Base-by-base conservation (phyloP, 1,140 invertebrate genomes). In the Cheumatopsyche charites region DNA sequence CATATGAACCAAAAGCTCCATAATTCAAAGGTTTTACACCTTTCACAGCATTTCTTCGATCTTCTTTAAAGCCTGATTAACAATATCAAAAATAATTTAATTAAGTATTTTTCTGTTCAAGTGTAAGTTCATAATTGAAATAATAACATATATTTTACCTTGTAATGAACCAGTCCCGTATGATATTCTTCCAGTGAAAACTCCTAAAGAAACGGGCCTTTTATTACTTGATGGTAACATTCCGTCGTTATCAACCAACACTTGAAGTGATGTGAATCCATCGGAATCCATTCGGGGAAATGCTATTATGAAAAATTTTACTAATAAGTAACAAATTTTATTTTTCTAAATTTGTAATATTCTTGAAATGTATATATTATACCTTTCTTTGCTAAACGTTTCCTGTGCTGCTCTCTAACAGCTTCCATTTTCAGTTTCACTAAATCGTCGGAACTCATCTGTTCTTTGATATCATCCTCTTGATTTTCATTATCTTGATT, bases 1-100 rank as follows among this genome's bases (percentile, higher is more conserved):
- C 96, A 85, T 97, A 97, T 1, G 95, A 96, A 42, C 94, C 92
- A 85, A 96, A 99, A 2, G 96, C 91, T 0, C 96, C 97, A 81
- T 98, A 98, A 80, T 95, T 94, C 1, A 98, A 82, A 0, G 96
- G 94, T 79, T 94, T 94, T 0, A 97, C 94, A 79, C 94, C 89
- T 80, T 95, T 96, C 0, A 92, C 91, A 72, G 91, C 83, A 81
- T 97, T 98, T 49, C 94, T 87, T 13, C 94, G 89, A 80, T 98
- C 95, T 79, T 98, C 95, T 63, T 94, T 89, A 62, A 92, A 92
- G 12, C 90, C 91, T 78, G 82, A 12, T 36, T 36, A 36, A 36
- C 3, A 36, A 36, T 9, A 66, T 52, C n/a, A n/a, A n/a, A n/a
- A n/a, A n/a, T n/a, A n/a, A n/a, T n/a, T n/a, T n/a, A n/a, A n/a